Base-by-base conservation (phyloP, 2,113 vertebrate genomes). In the Nannospalax galili region DNA sequence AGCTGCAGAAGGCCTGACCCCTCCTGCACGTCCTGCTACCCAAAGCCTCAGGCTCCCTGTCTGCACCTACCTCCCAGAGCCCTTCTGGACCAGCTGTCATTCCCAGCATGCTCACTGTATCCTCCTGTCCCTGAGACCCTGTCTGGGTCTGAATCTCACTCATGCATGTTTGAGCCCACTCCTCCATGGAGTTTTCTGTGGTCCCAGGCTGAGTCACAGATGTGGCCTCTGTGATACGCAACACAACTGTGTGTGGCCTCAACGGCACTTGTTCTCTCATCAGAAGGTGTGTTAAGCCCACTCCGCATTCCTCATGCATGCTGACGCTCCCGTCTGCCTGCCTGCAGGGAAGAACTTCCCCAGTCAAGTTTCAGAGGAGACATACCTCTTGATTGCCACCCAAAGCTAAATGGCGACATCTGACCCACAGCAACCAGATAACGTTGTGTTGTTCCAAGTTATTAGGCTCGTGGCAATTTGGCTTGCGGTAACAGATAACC, bases 231-330 rank as follows among this genome's bases (percentile, higher is more conserved):
- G 74, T 52, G 79, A 72, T 48, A 20, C 3, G n/a, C 15, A 10
- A 12, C 19, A 11, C 56, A 20, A 40, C 12, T 0, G 40, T 2
- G 19, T 12, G 12, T 40, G 24, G 48, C 28, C 16, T 74, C 60
- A 9, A 3, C 0, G 17, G 84, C 14, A 9, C 48, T 20, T 40
- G 32, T 2, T 22, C 37, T 30, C 14, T 17, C 5, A 5, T 3
- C 58, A 48, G 48, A 48, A 52, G 69, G 77, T 1, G 7, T 5
- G 1, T 48, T 4, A 10, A 14, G 56, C 42, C 12, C 24, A 62
- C 12, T 24, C 40, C 64, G 32, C 17, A 15, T 14, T 7, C 32
- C 12, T 26, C 0, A 10, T 22, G 4, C 14, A 5, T 78, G 22
- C 56, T 20, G 35, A 26, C 11, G 6, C 3, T 52, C 1, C 0